A percentile compares a stretch with the other conserved stretches of the same genome.
Conservation (phyloP, 2,113 vertebrate genomes). For the Sminthopsis crassicaudata region DNA sequence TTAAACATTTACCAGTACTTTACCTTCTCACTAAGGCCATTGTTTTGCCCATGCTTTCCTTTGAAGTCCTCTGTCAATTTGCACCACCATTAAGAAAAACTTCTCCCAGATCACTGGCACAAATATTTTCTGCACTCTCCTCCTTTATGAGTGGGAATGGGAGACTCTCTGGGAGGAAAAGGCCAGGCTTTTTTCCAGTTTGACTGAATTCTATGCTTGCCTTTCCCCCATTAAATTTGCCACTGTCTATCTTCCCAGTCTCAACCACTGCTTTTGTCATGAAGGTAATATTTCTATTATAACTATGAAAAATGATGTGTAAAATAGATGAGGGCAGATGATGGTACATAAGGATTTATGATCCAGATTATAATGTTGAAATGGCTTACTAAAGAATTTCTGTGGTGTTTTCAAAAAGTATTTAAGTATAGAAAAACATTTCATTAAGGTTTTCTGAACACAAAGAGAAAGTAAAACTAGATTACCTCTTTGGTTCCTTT, state of each 20-base stretch:
- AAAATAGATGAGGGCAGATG: not conserved
- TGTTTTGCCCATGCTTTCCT: not conserved
- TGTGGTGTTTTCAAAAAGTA: not conserved
- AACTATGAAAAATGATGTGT: not conserved
- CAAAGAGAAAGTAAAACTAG: not conserved
- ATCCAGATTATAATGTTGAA: not conserved
- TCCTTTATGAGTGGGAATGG: not conserved
- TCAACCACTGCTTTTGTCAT: not conserved
- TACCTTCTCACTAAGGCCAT: not conserved
- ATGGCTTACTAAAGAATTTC: not conserved
- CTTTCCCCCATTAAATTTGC: not conserved
- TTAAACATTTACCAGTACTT: not conserved
- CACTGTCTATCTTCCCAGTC: not conserved
- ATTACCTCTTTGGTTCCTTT: not conserved
- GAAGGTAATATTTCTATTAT: not conserved
- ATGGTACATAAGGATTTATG: not conserved
- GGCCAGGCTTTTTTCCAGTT: not conserved
- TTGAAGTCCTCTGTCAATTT: not conserved
- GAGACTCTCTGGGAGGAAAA: not conserved
- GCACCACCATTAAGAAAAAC: not conserved
- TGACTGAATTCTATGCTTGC: not conserved
- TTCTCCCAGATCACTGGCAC: not conserved
- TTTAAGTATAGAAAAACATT: not conserved
- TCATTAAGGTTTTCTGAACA: not conserved
- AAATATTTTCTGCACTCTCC: not conserved